phyloP scores from a whole-genome alignment of 2,797 vertebrate species.

The Pseudochaenichthys georgianus region DNA sequence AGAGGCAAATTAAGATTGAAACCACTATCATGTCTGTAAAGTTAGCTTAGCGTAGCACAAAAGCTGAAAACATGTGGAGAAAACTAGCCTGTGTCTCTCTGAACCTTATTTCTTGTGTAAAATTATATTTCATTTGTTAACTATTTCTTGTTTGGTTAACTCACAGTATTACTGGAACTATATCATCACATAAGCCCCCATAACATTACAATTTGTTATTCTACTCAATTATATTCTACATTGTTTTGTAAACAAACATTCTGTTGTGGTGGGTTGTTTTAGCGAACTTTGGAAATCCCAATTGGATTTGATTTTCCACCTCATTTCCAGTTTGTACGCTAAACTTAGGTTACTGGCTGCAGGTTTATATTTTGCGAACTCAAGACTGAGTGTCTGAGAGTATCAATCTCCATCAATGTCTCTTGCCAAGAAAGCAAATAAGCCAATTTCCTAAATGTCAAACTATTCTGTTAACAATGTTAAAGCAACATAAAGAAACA shows the following conservation, averaged over 20 bases:
- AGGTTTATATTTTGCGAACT: not conserved
- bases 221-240: no score
- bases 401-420: not conserved
- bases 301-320: not conserved
- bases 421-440: not conserved
- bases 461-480: conserved; percentile 7
- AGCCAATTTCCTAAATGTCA: not conserved
- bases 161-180: not conserved
- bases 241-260: not conserved
- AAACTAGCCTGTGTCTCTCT: no score
- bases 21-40: no score
- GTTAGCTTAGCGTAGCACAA: not conserved
- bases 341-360: not conserved
- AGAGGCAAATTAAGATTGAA: not conserved
- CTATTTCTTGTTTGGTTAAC: no score
- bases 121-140: no score
- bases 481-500: conserved; percentile 1
- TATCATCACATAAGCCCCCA: not conserved
- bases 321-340: not conserved
- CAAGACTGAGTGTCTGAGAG: not conserved
- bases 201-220: no score
- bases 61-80: not conserved
- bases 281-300: not conserved
- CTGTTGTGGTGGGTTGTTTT: not conserved
- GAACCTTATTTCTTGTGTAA: no score